Conservation (phyloP, 2,113 vertebrate genomes). For the Tautogolabrus adspersus region DNA sequence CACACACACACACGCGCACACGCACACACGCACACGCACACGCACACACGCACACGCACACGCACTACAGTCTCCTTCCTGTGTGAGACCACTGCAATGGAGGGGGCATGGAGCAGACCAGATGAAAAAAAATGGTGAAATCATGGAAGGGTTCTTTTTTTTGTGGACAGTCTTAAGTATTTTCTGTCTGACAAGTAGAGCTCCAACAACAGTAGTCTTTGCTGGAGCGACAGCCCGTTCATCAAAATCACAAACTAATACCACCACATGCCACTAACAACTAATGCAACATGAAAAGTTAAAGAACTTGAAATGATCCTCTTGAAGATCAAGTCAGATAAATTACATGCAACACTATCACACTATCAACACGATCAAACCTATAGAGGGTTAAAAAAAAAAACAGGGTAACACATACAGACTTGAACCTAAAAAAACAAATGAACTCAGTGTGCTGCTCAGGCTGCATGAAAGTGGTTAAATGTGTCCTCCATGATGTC, state of each 20-base stretch:
- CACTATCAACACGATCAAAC: too few relatives aligned
- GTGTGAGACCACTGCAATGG: constrained; percentile 50
- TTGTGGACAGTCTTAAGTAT: neutral
- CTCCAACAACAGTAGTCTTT: constrained; percentile 3
- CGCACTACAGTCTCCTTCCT: constrained; percentile 40
- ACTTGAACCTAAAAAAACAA: constrained; percentile 1
- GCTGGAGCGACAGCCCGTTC: neutral
- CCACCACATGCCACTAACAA: neutral
- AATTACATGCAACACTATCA: too few relatives aligned
- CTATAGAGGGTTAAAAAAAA: too few relatives aligned
- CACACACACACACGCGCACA: constrained; percentile 22
- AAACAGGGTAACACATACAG: neutral
- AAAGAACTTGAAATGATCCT: too few relatives aligned
- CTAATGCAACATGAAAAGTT: neutral
- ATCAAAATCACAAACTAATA: neutral
- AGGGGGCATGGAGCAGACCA: neutral
- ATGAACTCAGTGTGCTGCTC: constrained; percentile 13
- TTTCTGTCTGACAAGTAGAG: constrained; percentile 4
- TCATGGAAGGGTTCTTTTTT: too few relatives aligned
- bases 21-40: constrained; percentile 10
- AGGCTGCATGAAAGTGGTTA: constrained; percentile 14
- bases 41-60: constrained; percentile 22
- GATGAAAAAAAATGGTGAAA: neutral
- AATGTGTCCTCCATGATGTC: constrained; percentile 31
- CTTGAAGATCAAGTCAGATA: too few relatives aligned